phyloP scores from a whole-genome alignment of 2,888 invertebrate species.

The Arge pagana region DNA sequence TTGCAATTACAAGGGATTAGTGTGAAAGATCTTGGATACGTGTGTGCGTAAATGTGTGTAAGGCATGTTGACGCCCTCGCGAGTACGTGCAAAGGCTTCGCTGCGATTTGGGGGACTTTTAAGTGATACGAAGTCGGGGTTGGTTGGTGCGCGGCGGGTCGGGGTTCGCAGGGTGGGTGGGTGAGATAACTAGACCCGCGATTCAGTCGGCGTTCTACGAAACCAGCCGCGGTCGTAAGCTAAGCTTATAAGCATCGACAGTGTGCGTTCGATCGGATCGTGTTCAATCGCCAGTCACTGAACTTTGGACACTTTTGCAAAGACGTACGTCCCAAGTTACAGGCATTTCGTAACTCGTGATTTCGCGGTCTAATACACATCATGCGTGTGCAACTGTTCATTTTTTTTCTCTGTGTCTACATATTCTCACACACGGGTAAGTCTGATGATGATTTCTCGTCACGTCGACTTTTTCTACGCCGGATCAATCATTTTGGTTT shows the following conservation, averaged over 20 bases:
- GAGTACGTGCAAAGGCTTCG: constrained; percentile 6
- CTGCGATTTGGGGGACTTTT: constrained; percentile 17
- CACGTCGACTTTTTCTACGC: too few relatives aligned
- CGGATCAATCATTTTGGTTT: too few relatives aligned
- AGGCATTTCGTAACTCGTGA: too few relatives aligned
- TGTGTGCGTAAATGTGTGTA: too few relatives aligned
- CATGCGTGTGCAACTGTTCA: constrained; percentile 35
- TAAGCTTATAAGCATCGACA: constrained; percentile 16
- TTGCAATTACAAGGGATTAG: too few relatives aligned
- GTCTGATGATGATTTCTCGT: constrained; percentile 19
- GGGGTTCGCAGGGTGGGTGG: constrained; percentile 12
- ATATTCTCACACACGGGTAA: constrained; percentile 35
- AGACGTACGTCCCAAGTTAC: too few relatives aligned
- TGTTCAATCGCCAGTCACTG: background rate
- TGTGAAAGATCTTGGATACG: too few relatives aligned
- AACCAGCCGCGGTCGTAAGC: constrained; percentile 14
- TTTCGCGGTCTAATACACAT: too few relatives aligned
- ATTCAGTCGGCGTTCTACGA: constrained; percentile 10
- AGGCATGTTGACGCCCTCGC: too few relatives aligned
- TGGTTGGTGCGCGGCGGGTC: constrained; percentile 9
- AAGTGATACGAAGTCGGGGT: constrained; percentile 18
- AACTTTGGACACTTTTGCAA: too few relatives aligned
- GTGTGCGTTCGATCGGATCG: constrained; percentile 16
- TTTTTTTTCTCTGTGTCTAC: constrained; percentile 34
- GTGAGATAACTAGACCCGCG: constrained; percentile 12